A percentile compares a stretch with the other conserved stretches of the same genome.
These are phyloP conservation scores for Caradrina kadenii DNA, from an alignment of 2,888 invertebrate genomes.

Conservation along the genomic window DNA sequence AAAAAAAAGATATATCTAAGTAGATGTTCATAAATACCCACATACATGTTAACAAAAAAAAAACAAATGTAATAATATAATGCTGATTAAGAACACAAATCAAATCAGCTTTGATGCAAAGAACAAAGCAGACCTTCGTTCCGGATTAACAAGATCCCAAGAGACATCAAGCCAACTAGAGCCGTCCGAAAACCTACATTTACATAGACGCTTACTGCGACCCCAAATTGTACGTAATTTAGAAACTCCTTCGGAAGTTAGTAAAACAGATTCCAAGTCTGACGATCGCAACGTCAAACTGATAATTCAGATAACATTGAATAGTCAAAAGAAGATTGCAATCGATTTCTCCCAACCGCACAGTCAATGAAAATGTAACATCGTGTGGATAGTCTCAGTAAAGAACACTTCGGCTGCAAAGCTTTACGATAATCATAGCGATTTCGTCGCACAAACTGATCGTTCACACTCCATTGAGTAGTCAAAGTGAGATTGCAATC, in stretches of 20 bases:
- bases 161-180: conserved; percentile 46
- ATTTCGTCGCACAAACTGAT: conserved; percentile 21
- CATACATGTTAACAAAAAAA: background rate
- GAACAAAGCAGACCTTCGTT: conserved; percentile 50
- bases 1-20: background rate
- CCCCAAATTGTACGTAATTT: conserved; percentile 55
- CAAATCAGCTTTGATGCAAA: conserved; percentile 40
- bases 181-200: conserved; percentile 57
- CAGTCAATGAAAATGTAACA: conserved; percentile 48
- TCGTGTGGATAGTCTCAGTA: conserved; percentile 26
- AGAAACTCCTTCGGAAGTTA: conserved; percentile 40
- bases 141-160: conserved; percentile 56
- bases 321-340: conserved; percentile 20
- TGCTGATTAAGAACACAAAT: conserved; percentile 27
- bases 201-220: conserved; percentile 51
- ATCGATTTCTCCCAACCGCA: conserved; percentile 14
- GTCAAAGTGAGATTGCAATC: conserved; percentile 39
- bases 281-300: conserved; percentile 14
- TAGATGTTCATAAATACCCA: conserved; percentile 1
- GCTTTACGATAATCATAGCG: conserved; percentile 23
- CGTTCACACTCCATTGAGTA: conserved; percentile 48
- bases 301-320: conserved; percentile 34
- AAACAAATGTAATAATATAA: background rate
- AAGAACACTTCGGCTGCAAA: conserved; percentile 24
- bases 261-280: conserved; percentile 20